Conservation (phyloP, 2,888 invertebrate species). For the Sinohyriopsis cumingii region DNA sequence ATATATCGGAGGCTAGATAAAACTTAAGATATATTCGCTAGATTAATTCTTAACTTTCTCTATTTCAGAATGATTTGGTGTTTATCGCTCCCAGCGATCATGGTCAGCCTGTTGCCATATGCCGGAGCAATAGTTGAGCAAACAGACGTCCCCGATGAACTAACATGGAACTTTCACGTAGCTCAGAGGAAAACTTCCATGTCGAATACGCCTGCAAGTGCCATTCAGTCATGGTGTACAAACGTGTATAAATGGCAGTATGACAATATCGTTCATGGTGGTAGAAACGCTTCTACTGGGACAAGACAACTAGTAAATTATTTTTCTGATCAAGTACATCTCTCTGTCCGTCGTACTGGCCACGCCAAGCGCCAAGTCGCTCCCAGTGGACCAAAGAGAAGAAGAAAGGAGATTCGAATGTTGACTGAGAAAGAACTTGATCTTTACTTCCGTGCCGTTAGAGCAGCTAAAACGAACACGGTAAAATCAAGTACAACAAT, state of each 20-base stretch:
- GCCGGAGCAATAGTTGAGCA: too few species aligned
- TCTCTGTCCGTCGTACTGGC: too few species aligned
- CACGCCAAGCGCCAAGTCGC: too few species aligned
- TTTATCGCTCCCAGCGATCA: too few species aligned
- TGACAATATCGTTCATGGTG: not conserved
- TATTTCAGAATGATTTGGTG: too few species aligned
- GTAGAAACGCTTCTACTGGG: too few species aligned
- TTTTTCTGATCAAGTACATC: too few species aligned
- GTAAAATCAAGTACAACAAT: constrained; percentile 2
- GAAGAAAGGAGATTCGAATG: constrained; percentile 34
- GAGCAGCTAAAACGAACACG: constrained; percentile 33
- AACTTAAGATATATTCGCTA: too few species aligned
- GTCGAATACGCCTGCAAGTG: constrained; percentile 2
- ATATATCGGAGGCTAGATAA: too few species aligned
- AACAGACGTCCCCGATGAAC: not conserved
- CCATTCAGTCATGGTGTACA: constrained; percentile 17
- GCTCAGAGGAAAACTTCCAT: constrained; percentile 2
- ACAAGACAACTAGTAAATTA: too few species aligned
- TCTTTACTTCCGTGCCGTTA: constrained; percentile 23
- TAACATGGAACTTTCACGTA: too few species aligned
- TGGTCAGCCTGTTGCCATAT: not conserved
- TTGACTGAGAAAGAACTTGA: constrained; percentile 23
- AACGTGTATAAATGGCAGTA: constrained; percentile 24
- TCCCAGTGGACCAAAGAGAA: constrained; percentile 1
- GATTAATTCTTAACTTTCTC: too few species aligned